Conservation (phyloP, 2,797 vertebrate species). For the Centroberyx gerrardi region DNA sequence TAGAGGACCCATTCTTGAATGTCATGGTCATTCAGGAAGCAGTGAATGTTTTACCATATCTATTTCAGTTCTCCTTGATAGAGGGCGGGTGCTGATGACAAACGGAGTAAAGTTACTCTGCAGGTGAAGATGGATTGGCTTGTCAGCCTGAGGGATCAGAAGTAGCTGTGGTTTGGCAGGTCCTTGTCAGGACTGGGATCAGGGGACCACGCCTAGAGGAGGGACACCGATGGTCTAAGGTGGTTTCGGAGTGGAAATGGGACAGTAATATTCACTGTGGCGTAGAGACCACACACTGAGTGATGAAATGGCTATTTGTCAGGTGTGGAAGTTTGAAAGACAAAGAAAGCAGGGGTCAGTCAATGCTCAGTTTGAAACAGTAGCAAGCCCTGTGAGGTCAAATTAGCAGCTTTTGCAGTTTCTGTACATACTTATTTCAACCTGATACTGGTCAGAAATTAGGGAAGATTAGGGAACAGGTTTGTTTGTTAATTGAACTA, state of each 20-base stretch:
- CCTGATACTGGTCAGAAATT: constrained; percentile 1
- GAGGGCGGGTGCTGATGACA: constrained; percentile 74
- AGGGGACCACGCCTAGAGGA: constrained; percentile 66
- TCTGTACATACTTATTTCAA: not conserved
- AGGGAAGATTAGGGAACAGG: not conserved
- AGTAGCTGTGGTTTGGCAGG: constrained; percentile 75
- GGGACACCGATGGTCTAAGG: constrained; percentile 60
- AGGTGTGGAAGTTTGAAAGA: constrained; percentile 59
- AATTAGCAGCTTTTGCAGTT: not conserved
- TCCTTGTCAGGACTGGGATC: constrained; percentile 79
- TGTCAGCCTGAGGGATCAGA: constrained; percentile 79
- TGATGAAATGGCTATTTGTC: constrained; percentile 67
- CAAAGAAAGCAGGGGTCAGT: constrained; percentile 29
- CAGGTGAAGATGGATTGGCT: constrained; percentile 81
- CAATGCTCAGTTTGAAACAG: constrained; percentile 34
- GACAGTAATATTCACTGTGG: constrained; percentile 66
- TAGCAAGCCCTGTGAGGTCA: constrained; percentile 49
- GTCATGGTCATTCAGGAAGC: constrained; percentile 57
- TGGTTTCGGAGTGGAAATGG: constrained; percentile 59
- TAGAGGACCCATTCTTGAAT: constrained; percentile 34
- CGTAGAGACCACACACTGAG: constrained; percentile 55
- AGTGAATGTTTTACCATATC: constrained; percentile 60
- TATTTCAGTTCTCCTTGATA: constrained; percentile 81
- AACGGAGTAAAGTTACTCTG: constrained; percentile 67
- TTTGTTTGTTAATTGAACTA: constrained; percentile 26